These are phyloP conservation scores for Oncorhynchus clarkii DNA, from an alignment of 2,113 vertebrate species.

Conservation along the genomic window DNA sequence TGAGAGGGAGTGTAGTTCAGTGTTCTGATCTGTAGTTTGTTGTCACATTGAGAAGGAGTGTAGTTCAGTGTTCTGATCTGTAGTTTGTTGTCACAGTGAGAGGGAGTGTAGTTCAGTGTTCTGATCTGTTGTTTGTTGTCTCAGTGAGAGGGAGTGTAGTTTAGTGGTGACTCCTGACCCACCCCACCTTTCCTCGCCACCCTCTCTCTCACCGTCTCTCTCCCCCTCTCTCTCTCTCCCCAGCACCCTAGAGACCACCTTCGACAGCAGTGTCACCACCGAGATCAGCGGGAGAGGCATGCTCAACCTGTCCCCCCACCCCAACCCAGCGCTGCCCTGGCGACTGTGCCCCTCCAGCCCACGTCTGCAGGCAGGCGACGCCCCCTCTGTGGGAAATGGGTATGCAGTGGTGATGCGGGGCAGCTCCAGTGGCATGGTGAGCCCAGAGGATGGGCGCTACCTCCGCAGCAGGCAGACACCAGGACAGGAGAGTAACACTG, in stretches of 20 bases:
- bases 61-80: too few species aligned
- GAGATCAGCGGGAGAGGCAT: conserved; percentile 79
- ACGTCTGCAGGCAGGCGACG: conserved; percentile 71
- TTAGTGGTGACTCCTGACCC: neutral
- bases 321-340: conserved; percentile 71
- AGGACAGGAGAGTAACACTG: neutral
- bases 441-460: conserved; percentile 11
- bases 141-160: too few species aligned
- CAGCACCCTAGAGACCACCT: conserved; percentile 86
- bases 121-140: too few species aligned
- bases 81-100: too few species aligned
- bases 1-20: too few species aligned
- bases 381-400: conserved; percentile 67
- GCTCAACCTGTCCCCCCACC: conserved; percentile 73
- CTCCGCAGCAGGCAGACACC: neutral
- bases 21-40: too few species aligned
- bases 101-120: too few species aligned
- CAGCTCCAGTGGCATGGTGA: conserved; percentile 55
- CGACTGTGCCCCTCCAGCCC: conserved; percentile 72
- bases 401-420: conserved; percentile 65
- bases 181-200: neutral
- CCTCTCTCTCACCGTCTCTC: neutral
- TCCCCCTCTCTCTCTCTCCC: conserved; percentile 10
- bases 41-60: too few species aligned
- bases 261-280: conserved; percentile 82